phyloP scores from a whole-genome alignment of 2,888 invertebrate genomes.

The Drosophila borealis region DNA sequence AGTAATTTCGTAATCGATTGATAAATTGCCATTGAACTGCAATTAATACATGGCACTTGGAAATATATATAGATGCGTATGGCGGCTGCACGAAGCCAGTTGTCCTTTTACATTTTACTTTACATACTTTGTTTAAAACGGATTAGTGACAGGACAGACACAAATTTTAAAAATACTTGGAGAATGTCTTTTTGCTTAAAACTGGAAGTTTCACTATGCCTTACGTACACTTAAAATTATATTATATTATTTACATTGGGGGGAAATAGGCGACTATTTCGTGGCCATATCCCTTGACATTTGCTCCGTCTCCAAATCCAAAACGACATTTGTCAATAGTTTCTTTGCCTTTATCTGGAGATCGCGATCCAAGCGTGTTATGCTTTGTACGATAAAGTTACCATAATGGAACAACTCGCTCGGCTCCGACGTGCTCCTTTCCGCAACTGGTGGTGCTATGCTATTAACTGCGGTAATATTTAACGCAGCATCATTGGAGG shows the following conservation, averaged over 20 bases:
- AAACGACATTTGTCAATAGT: slow-evolving; percentile 1
- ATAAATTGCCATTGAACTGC: too few relatives aligned
- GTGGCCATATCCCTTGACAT: neutral
- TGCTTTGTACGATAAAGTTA: slow-evolving; percentile 15
- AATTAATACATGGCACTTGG: too few relatives aligned
- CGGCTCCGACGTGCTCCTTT: neutral
- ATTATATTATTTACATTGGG: neutral
- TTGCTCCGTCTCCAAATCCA: slow-evolving; percentile 5
- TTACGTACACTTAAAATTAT: neutral
- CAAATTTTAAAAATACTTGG: neutral
- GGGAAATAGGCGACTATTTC: neutral
- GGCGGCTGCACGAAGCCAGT: too few relatives aligned
- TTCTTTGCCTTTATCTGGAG: slow-evolving; percentile 22
- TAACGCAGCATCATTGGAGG: neutral
- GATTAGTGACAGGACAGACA: too few relatives aligned
- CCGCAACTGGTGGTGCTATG: neutral
- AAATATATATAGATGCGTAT: too few relatives aligned
- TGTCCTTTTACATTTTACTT: too few relatives aligned
- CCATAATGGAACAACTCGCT: slow-evolving; percentile 11
- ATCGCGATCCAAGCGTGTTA: slow-evolving; percentile 9
- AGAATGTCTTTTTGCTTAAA: neutral
- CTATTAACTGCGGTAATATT: slow-evolving; percentile 5
- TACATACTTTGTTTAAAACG: too few relatives aligned
- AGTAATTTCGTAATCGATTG: too few relatives aligned
- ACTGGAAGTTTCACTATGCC: neutral